Evolutionary conservation across 2,113 vertebrate species (phyloP), one percentile per base, ranked within the genome.

Genomic region (Siphamia tubifer): DNA sequence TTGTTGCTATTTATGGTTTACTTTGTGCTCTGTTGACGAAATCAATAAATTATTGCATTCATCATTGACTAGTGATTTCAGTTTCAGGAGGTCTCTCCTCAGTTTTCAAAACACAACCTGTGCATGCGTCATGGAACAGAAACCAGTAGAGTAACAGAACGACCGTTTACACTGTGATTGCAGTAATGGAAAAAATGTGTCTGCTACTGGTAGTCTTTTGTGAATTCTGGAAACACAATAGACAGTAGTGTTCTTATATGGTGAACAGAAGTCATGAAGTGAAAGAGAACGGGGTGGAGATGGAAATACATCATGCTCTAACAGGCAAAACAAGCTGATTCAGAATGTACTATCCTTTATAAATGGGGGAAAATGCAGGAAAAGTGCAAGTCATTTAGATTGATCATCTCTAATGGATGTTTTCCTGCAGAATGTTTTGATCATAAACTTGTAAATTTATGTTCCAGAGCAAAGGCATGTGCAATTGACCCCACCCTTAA

Each of bases 1-100:
- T 27, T 73, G 34, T 34, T 49, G 31, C 15, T 74, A 56, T 87
- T 75, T 79, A 73, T 75, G 43, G 13, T 38, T 19, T 21, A 45
- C 21, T n/a, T 31, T 51, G n/a, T 70, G 28, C 19, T 69, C 10
- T 61, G 38, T 19, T 32, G 16, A 34, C 36, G 28, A 44, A 49
- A 27, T 70, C 49, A 86, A 76, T 87, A 89, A 86, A 87, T 86
- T 60, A 83, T 79, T 79, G 39, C 47, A 13, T 68, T 73, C 21
- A 48, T 60, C 39, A 68, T 4, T 15, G 17, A 39, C 30, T 24
- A 4, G 34, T 16, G 17, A 36, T 12, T 40, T 45, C 12, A 34
- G n/a, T n/a, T n/a, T 60, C 21, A 24, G 34, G 1, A 8, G 11
- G 27, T 45, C 36, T 25, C 16, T 21, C 25, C 36, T 84, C 12